Evolutionary conservation across 2,797 vertebrate species (phyloP).

Genomic region (Todus mexicanus): DNA sequence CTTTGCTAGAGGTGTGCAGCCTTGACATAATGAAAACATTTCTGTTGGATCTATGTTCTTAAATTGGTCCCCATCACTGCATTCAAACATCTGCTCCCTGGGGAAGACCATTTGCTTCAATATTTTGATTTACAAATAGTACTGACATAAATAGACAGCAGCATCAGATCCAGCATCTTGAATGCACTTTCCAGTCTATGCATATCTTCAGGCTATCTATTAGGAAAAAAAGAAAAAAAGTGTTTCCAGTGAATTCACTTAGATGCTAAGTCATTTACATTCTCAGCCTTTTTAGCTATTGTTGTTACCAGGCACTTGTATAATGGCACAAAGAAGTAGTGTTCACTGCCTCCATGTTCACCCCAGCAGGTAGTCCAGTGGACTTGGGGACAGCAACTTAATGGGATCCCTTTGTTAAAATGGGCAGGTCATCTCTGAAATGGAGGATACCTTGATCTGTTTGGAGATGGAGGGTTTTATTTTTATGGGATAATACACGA

Average conservation of each 20-base stretch:
- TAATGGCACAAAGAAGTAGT: background rate
- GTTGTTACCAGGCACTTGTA: background rate
- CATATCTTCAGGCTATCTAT: slow-evolving; percentile 35
- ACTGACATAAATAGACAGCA: slow-evolving; percentile 12
- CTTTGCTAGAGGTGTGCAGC: background rate
- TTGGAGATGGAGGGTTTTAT: background rate
- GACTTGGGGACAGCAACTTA: background rate
- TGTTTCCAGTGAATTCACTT: slow-evolving; percentile 25
- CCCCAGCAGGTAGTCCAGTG: background rate
- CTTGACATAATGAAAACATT: background rate
- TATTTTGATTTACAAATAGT: slow-evolving; percentile 24
- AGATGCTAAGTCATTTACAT: background rate
- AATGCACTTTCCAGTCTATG: slow-evolving; percentile 12
- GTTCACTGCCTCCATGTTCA: background rate
- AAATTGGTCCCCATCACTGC: background rate
- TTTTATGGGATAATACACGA: background rate
- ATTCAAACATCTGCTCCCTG: background rate
- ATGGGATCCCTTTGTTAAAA: background rate
- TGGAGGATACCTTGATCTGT: background rate
- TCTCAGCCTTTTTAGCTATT: background rate
- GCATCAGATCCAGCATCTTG: background rate
- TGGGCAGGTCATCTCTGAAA: background rate
- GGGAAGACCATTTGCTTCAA: slow-evolving; percentile 24
- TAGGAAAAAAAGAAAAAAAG: background rate
- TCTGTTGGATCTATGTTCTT: background rate